Evolutionary conservation across 2,888 invertebrate genomes (phyloP), one percentile per base, ranked within the genome.

Genomic region (Neocrepidodera transversa): DNA sequence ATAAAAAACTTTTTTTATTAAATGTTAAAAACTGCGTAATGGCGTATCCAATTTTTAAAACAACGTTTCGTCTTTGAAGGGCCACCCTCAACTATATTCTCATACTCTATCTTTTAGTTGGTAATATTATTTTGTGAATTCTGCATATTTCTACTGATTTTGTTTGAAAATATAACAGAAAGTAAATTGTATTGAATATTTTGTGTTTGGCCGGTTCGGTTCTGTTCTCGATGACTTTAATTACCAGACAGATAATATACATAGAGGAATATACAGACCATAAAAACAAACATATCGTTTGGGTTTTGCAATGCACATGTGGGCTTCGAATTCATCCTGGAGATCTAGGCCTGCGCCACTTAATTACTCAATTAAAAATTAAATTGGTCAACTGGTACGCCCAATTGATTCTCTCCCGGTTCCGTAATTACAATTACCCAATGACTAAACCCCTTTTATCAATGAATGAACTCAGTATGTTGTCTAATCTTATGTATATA

Each of bases 391-490:
- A 30, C 52, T 45, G 28, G 57, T 52, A 55, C 62, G 63, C 63
- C 65, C 68, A 68, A 66, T 68, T 68, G 68, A 63, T 65, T 64
- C 62, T n/a, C n/a, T 50, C 53, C 55, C 60, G 58, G 63, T 52
- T 60, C 60, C 48, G 52, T 38, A 53, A 60, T 67, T 66, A 60
- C 60, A 57, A 38, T 61, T 65, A 64, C 54, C 17, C 60, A 61
- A 68, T 66, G 66, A 66, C 64, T 65, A 63, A 66, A 61, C 52
- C 59, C 62, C 48, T 61, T 48, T 64, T 64, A 64, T 65, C 65
- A 65, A 63, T 65, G 65, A 52, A 52, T 18, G 14, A 38, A 45
- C 53, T 52, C n/a, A n/a, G n/a, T n/a, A n/a, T n/a, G n/a, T n/a
- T n/a, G n/a, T n/a, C 48, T 23, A 45, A 51, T 50, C 47, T 49